Evolutionary conservation across 1,140 invertebrate species (phyloP), one percentile per base, ranked within the genome.

Genomic region (Drosophila aff.): DNA sequence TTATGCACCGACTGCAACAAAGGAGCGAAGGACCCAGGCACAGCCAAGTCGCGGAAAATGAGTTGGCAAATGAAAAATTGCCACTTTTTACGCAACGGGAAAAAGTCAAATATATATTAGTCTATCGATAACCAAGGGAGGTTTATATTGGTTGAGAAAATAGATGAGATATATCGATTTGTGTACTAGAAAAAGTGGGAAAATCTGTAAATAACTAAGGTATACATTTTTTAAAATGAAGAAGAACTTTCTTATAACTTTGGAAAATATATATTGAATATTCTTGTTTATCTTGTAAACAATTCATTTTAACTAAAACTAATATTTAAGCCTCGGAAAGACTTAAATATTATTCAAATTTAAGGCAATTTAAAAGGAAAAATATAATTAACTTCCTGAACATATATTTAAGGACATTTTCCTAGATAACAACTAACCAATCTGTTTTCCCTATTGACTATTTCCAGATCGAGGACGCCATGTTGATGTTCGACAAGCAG

Each of bases 401-500:
- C 9, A 3, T 23, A 16, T 16, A 21, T 21, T 76, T 58, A 46
- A 26, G 1, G 11, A 15, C 1, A 5, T 23, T 15, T 55, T 9
- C 52, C 0, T 0, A 10, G 4, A 16, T 16, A 2, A 40, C 16
- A 23, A 40, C 63, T 74, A 77, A 81, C 28, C 26, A 76, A 76
- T 46, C 16, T 15, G 16, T 38, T 31, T 60, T 46, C 59, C 26
- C 11, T 28, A 6, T 55, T 26, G 21, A 57, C n/a, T 71, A 67
- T 26, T 98, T 98, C 64, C 96, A 99, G 98, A 99, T 99, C 93
- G 99, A 99, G 95, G 99, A 99, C 94, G 98, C 98, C 76, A 99
- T 99, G 98, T 96, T 99, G 92, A 99, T 99, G 99, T 99, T 99
- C 94, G 99, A 99, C 95, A 99, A 99, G 96, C 98, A 99, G 93